Evolutionary conservation across 1,140 invertebrate genomes (phyloP), one percentile per base, ranked within the genome.

Genomic region (Trichomalopsis sarcophagae): DNA sequence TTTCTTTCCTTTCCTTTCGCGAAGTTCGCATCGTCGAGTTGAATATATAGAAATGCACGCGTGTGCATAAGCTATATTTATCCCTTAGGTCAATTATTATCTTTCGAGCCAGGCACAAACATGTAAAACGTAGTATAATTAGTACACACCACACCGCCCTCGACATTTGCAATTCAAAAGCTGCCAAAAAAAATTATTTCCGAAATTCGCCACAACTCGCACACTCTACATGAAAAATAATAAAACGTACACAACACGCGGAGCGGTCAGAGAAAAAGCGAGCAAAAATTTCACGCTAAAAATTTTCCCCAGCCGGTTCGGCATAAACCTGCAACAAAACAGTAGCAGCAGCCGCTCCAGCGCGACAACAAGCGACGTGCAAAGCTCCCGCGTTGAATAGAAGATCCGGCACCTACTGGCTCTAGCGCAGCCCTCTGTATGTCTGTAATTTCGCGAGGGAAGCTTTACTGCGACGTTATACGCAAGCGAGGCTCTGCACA

Each of bases 391-490:
- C 55, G 55, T n/a, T 62, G 55, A 62, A 62, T 62, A n/a, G 55
- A n/a, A n/a, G 55, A 62, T 62, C 55, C 55, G 21, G 55, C 17
- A 62, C 55, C 55, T n/a, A 62, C 55, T 62, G 21, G 21, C 55
- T 14, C 55, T 17, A 14, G 1, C 50, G 50, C 50, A 55, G 50
- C 17, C 17, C 50, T 55, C 50, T 55, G 27, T 27, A 27, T 27
- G 33, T 33, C 47, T 36, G 71, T 82, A 75, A 82, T 82, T 82
- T 68, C 55, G 71, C 23, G 2, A n/a, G 17, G 30, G 14, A 44
- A 82, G 50, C 0, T 75, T 75, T 82, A 68, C 44, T 74, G n/a
- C 73, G 13, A 11, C 50, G 55, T 62, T 62, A 62, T 62, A 17
- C 3, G 33, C 6, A 21, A 62, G 55, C 55, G 11, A 14, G 47